Evolutionary conservation across 2,888 invertebrate species (phyloP), one percentile per base, ranked within the genome.

Genomic region (Hirtodrosophila trivittata): DNA sequence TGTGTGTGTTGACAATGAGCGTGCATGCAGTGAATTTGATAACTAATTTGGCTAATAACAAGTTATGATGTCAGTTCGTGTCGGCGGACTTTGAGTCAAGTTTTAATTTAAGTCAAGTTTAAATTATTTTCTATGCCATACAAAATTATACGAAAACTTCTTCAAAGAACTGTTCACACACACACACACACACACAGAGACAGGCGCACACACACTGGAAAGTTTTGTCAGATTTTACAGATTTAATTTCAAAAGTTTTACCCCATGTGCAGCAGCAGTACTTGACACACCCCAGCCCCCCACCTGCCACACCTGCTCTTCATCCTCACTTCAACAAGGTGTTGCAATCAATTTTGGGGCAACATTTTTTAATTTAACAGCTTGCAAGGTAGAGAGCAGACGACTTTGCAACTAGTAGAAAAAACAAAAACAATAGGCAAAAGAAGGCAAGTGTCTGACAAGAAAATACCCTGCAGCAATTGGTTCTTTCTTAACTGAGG

Each of bases 221-320:
- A 70, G 57, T 74, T 75, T 75, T 62, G 66, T 38, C 57, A 73
- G 72, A 73, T 73, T 75, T 77, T 77, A 74, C 74, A 77, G 77
- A 75, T 75, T 75, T 75, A 77, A 75, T 75, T 75, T 75, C 60
- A 77, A 74, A 75, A 77, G 77, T 75, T 75, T 74, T 71, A 38
- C 69, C 57, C 57, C 63, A 69, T 66, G 66, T 66, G 73, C 54
- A 56, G 43, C 33, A 16, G 32, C 13, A 14, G 37, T 50, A 38
- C 28, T 28, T 28, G 38, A 38, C 16, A 18, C 35, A 12, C 10
- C 6, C 21, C 9, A 9, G 9, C 10, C 14, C 5, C n/a, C 33
- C 14, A 9, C 12, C 8, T 42, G 9, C 37, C 21, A 9, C 37
- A n/a, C 41, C 10, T 7, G 10, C 30, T 21, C 9, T 28, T n/a